Evolutionary conservation across 2,888 invertebrate species (phyloP).

Genomic region (Aricia artaxerxes): DNA sequence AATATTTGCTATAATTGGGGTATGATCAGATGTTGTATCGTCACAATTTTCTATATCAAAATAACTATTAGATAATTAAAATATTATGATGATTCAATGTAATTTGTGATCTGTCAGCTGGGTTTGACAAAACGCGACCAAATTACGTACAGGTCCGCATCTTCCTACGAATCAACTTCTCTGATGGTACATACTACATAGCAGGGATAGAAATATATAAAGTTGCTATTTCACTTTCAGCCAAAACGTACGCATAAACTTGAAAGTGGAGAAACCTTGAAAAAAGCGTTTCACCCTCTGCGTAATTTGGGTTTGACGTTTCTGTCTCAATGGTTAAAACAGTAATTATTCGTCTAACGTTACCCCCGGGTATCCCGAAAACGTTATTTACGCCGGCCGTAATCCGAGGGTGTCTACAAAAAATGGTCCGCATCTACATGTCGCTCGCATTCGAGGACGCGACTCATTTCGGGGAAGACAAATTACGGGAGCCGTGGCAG

Average conservation of each 20-base stretch:
- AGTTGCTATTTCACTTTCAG: background rate
- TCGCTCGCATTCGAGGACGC: slow-evolving; percentile 77
- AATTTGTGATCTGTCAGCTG: too few relatives aligned
- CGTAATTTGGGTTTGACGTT: slow-evolving; percentile 74
- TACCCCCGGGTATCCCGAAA: slow-evolving; percentile 74
- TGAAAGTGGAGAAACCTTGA: slow-evolving; percentile 44
- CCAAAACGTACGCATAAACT: slow-evolving; percentile 40
- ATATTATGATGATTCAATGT: too few relatives aligned
- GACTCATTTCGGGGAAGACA: slow-evolving; percentile 80
- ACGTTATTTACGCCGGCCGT: slow-evolving; percentile 75
- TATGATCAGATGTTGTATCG: too few relatives aligned
- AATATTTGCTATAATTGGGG: too few relatives aligned
- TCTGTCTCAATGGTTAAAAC: slow-evolving; percentile 75
- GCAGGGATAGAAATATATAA: background rate
- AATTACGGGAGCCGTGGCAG: slow-evolving; percentile 75
- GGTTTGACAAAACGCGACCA: too few relatives aligned
- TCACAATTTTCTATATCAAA: too few relatives aligned
- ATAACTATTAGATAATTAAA: too few relatives aligned
- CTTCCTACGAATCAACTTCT: too few relatives aligned
- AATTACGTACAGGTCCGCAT: too few relatives aligned
- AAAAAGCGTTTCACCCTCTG: slow-evolving; percentile 56
- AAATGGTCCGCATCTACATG: slow-evolving; percentile 68
- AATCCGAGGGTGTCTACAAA: slow-evolving; percentile 67
- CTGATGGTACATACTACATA: background rate
- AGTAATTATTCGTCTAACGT: slow-evolving; percentile 78